Evolutionary conservation across 2,888 invertebrate genomes (phyloP), one percentile per base, ranked within the genome.

Genomic region (Portevinia maculata): DNA sequence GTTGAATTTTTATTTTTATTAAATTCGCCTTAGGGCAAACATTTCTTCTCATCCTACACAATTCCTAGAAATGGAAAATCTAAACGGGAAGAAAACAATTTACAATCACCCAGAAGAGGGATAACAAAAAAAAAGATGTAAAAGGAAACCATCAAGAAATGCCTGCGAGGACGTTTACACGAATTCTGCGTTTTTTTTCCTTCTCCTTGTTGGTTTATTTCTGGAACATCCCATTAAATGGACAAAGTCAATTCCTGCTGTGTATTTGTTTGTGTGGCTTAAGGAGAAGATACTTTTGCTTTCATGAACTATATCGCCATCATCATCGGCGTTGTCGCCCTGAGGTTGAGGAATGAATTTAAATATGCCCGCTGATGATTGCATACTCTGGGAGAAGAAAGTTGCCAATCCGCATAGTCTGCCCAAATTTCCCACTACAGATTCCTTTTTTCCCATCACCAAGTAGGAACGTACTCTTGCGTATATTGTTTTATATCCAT

Each of bases 1-100:
- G 11, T 34, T 9, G 15, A 13, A 28, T 15, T 32, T 59, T 75
- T 60, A 21, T 73, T 73, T 74, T 57, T 79, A 69, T 79, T 79
- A 74, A 74, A 74, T 69, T 70, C 32, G 74, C 74, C 60, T 34
- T 7, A 69, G 79, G 79, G 57, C 69, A 39, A 34, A 50, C 39
- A 15, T 37, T 24, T 9, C 9, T 13, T 62, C 48, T 37, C 48
- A 24, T 39, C 19, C 52, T 7, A 1, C 17, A 15, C 19, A 6
- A 17, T 9, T 17, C 19, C 6, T 34, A 17, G 4, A 17, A 44
- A 70, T 64, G 79, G 74, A 65, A 69, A 62, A 74, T 48, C 79
- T 75, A 75, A 81, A 74, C 79, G 62, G 75, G 75, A 81, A 57
- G 75, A 81, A 81, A 75, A 81, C 74, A 81, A 81, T 81, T 81